These are phyloP conservation scores for Antrozous pallidus DNA, from an alignment of 2,797 vertebrate genomes.

Conservation along the genomic window DNA sequence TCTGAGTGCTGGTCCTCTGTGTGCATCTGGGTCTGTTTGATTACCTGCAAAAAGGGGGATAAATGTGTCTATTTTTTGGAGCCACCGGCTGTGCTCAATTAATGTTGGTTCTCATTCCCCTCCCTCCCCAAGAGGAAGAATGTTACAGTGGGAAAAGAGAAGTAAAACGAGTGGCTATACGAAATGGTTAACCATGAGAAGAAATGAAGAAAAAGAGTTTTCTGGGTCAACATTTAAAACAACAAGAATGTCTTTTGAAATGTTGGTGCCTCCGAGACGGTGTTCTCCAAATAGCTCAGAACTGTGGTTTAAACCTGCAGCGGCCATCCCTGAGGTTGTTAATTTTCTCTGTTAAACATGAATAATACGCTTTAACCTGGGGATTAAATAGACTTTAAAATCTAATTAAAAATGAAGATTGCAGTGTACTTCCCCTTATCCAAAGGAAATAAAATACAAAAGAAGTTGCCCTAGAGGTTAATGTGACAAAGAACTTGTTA, in stretches of 20 bases:
- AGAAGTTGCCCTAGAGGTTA: slow-evolving; percentile 58
- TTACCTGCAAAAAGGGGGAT: neutral
- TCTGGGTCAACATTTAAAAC: neutral
- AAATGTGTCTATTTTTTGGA: neutral
- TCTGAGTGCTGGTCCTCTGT: neutral
- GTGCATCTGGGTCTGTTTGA: neutral
- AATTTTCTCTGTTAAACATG: slow-evolving; percentile 46
- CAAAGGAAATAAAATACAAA: slow-evolving; percentile 59
- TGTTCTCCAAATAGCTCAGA: neutral
- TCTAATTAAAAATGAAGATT: slow-evolving; percentile 68
- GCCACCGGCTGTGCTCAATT: neutral
- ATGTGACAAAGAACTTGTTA: slow-evolving; percentile 60
- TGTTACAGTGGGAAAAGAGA: neutral
- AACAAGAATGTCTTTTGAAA: neutral
- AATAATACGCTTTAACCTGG: slow-evolving; percentile 46
- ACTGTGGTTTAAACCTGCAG: neutral
- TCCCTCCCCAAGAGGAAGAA: neutral
- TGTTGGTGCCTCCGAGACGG: neutral
- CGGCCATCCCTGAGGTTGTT: slow-evolving; percentile 8
- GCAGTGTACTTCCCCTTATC: neutral
- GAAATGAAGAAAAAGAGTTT: neutral
- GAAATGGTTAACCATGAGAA: neutral
- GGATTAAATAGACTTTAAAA: slow-evolving; percentile 56
- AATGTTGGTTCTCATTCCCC: neutral
- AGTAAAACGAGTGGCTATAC: neutral